These are phyloP conservation scores for Eublepharis macularius DNA, from an alignment of 2,113 vertebrate genomes.

Conservation along the genomic window DNA sequence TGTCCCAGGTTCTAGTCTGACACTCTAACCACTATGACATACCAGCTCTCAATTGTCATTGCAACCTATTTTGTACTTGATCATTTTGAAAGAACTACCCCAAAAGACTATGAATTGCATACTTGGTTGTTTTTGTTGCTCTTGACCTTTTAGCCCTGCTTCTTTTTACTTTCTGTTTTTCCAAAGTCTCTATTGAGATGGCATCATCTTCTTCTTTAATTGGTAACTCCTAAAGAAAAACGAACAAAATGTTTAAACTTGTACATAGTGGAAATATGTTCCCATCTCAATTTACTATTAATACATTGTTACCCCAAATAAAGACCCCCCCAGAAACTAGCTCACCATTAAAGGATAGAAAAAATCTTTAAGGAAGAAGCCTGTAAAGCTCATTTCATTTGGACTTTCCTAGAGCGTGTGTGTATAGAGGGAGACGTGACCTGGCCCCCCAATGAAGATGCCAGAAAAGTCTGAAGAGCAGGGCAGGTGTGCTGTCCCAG, in stretches of 20 bases:
- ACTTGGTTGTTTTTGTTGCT: slow-evolving; percentile 68
- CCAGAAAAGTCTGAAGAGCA: no score
- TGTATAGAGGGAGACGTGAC: no score
- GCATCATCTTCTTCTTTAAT: slow-evolving; percentile 57
- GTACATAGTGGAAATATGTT: neutral
- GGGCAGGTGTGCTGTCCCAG: no score
- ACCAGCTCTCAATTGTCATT: neutral
- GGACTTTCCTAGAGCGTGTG: no score
- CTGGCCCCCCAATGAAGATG: no score
- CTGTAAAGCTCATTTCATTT: no score
- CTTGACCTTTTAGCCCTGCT: slow-evolving; percentile 58
- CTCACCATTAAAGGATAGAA: no score
- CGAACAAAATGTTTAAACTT: neutral
- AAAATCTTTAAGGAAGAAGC: no score
- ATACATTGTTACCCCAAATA: no score
- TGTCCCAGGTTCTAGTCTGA: no score
- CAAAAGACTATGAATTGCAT: slow-evolving; percentile 19
- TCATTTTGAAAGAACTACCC: neutral
- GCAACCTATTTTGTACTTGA: neutral
- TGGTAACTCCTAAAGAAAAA: slow-evolving; percentile 62
- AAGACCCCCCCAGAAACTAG: no score
- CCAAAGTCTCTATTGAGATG: slow-evolving; percentile 37
- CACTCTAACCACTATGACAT: no score
- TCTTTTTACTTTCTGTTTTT: slow-evolving; percentile 61
- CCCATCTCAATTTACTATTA: neutral